These are phyloP conservation scores for Nicator chloris DNA, from an alignment of 2,113 vertebrate species.

Conservation along the genomic window DNA sequence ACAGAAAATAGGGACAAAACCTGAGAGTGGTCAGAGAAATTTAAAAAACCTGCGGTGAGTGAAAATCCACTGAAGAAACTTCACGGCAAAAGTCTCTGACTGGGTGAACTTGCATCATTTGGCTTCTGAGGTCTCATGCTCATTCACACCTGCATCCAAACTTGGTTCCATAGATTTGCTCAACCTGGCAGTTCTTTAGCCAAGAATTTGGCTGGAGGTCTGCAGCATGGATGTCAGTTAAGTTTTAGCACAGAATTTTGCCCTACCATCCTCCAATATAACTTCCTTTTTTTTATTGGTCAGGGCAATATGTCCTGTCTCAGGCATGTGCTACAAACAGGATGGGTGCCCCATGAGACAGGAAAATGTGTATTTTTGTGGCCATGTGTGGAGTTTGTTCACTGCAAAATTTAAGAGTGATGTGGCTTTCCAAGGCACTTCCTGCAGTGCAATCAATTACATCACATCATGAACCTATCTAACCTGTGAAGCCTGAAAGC, in stretches of 20 bases:
- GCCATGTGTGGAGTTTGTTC: neutral
- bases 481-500: neutral
- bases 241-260: neutral
- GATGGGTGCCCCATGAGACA: rapidly evolving
- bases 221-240: neutral
- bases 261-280: neutral
- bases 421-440: neutral
- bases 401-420: neutral
- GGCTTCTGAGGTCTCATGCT: neutral
- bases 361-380: neutral
- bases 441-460: neutral
- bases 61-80: neutral
- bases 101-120: neutral
- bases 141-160: neutral
- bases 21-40: neutral
- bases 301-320: neutral
- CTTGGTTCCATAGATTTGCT: neutral
- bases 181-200: neutral
- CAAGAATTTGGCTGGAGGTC: neutral
- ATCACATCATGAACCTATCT: neutral
- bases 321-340: neutral
- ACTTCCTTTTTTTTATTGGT: neutral
- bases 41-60: rapidly evolving
- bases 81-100: neutral
- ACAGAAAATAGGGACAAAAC: neutral